Base-by-base conservation (phyloP, 2,113 vertebrate species). In the Tupaia chinensis region DNA sequence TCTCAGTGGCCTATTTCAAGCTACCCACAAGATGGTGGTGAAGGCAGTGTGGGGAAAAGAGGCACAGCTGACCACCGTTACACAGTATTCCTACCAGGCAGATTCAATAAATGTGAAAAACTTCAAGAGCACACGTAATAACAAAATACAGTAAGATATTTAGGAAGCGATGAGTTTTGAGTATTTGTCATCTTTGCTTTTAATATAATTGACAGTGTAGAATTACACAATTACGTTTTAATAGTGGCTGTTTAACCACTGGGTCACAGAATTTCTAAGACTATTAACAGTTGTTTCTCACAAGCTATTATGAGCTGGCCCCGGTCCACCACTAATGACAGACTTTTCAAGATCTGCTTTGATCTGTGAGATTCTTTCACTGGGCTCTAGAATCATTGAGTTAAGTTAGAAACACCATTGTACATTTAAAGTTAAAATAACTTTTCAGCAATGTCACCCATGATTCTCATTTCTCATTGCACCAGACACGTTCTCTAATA, bases 401-500 rank as follows among this genome's bases (percentile, higher is more conserved):
- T 98, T 74, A 92, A 97, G 98, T 25, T 63, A 70, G 53, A 98
- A 70, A 70, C 32, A 65, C 93, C 95, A 94, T 87, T 95, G 90
- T 97, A 95, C 87, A 82, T 96, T 89, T 76, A 97, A 96, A 97
- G 91, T 23, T 83, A 78, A 98, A 98, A 97, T 92, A 97, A 91
- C 81, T 95, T 85, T 90, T 91, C 91, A 97, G 80, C 95, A 95
- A 82, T 91, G 90, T 76, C 95, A 97, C 58, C 72, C 87, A 56
- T 77, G 54, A 97, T 97, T 97, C 97, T 89, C 86, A 95, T 95
- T 98, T 97, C 95, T 95, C 95, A 70, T 68, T 95, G 84, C 69
- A 93, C 88, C 68, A 95, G n/a, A 94, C 83, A 77, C 76, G 98
- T 98, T 98, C 95, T 95, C 97, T 97, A 86, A 96, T 95, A 97